Conservation (phyloP, 2,888 invertebrate species). For the Punctoribates punctum region DNA sequence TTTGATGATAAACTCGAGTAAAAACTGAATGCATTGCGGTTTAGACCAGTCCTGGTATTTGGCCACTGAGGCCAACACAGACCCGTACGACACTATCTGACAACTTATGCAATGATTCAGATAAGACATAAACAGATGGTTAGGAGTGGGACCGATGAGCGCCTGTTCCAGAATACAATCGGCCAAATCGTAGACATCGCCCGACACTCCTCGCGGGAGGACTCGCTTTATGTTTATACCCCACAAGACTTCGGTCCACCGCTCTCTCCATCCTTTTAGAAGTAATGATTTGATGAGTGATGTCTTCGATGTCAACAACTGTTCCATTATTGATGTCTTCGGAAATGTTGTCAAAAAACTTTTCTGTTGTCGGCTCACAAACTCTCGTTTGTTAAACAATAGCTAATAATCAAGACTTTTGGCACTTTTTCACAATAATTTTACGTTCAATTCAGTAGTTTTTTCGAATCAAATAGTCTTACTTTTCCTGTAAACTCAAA, state of each 20-base stretch:
- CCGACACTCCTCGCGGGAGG: slow-evolving; percentile 52
- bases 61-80: slow-evolving; percentile 79
- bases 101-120: slow-evolving; percentile 85
- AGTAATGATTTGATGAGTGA: slow-evolving; percentile 60
- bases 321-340: not conserved
- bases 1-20: slow-evolving; percentile 67
- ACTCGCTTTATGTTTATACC: slow-evolving; percentile 92
- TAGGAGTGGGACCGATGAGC: slow-evolving; percentile 85
- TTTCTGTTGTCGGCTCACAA: no score
- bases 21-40: slow-evolving; percentile 78
- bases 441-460: no score
- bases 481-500: not conserved
- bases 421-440: no score
- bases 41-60: slow-evolving; percentile 80
- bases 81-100: slow-evolving; percentile 85
- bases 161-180: slow-evolving; percentile 92
- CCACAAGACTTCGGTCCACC: slow-evolving; percentile 95
- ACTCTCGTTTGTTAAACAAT: no score
- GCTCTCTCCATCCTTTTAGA: slow-evolving; percentile 84
- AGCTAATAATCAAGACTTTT: no score
- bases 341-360: no score
- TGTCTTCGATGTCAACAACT: slow-evolving; percentile 49
- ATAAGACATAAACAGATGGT: slow-evolving; percentile 83
- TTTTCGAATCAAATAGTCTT: not conserved
- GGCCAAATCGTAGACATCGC: slow-evolving; percentile 61